Evolutionary conservation across 2,888 invertebrate species (phyloP).

Genomic region (Chalcosyrphus nemorum): DNA sequence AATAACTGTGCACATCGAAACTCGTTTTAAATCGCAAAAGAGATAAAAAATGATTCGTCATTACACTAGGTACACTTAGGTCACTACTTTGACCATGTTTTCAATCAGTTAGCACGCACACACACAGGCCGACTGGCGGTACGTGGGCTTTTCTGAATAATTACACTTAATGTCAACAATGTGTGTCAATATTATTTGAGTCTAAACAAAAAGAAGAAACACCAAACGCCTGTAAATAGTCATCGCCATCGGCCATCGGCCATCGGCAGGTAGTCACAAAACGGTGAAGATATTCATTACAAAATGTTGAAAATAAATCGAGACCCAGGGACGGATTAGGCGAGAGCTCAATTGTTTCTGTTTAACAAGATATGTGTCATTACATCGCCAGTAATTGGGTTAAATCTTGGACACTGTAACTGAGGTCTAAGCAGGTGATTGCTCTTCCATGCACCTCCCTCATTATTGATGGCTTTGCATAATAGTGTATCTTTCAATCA

Average conservation of each 20-base stretch:
- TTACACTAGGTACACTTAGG: neutral
- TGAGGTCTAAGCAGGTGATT: neutral
- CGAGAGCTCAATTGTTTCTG: neutral
- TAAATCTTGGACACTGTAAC: neutral
- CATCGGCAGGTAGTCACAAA: neutral
- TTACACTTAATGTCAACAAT: constrained; percentile 5
- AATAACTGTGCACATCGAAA: neutral
- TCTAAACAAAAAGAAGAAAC: neutral
- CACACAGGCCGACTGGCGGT: neutral
- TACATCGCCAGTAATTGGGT: neutral
- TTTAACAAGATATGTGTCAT: neutral
- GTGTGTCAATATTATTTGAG: constrained; percentile 10
- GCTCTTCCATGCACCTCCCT: neutral
- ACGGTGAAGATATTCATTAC: neutral
- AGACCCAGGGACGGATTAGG: neutral
- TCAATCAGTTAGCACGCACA: neutral
- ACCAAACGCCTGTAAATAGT: neutral
- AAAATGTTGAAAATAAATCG: neutral
- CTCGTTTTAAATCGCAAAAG: neutral
- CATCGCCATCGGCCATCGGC: no score
- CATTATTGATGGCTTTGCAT: neutral
- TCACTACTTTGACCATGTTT: neutral
- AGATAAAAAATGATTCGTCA: neutral
- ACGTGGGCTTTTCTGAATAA: neutral
- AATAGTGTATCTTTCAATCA: neutral